A percentile compares a stretch with the other conserved stretches of the same genome.
Conservation (phyloP, 2,797 vertebrate species). For the Benthosema pterotum region DNA sequence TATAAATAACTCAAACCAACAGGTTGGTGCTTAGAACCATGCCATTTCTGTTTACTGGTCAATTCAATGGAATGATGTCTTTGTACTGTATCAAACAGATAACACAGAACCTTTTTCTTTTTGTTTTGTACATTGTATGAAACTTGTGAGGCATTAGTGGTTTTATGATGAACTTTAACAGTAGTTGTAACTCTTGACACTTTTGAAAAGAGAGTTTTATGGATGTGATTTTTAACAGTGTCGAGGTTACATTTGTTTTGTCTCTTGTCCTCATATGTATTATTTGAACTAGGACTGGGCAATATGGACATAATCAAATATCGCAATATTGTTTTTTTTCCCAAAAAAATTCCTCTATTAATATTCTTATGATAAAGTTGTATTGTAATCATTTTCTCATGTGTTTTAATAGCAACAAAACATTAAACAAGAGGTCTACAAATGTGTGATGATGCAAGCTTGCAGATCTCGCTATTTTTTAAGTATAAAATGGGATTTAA, state of each 20-base stretch:
- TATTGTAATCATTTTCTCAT: too few relatives aligned
- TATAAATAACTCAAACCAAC: slow-evolving; percentile 67
- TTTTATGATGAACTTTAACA: slow-evolving; percentile 74
- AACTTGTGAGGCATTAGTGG: slow-evolving; percentile 74
- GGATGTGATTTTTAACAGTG: slow-evolving; percentile 69
- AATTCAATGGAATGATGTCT: slow-evolving; percentile 78
- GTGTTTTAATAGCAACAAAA: too few relatives aligned
- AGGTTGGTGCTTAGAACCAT: slow-evolving; percentile 81
- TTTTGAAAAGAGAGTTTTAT: slow-evolving; percentile 69
- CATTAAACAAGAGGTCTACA: too few relatives aligned
- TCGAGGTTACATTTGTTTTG: slow-evolving; percentile 50
- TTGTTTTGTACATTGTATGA: slow-evolving; percentile 62
- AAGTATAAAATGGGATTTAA: too few relatives aligned
- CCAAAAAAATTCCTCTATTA: too few relatives aligned
- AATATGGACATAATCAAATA: too few relatives aligned
- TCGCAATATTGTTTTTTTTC: too few relatives aligned
- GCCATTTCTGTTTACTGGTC: slow-evolving; percentile 69
- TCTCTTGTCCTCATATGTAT: slow-evolving; percentile 69
- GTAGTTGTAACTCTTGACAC: slow-evolving; percentile 75
- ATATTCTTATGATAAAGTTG: too few relatives aligned
- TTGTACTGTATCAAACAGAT: slow-evolving; percentile 81
- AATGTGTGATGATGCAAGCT: too few relatives aligned
- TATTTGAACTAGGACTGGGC: slow-evolving; percentile 42
- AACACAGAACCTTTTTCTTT: slow-evolving; percentile 60
- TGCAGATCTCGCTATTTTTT: too few relatives aligned